Evolutionary conservation across 2,113 vertebrate species (phyloP), one percentile per base, ranked within the genome.

Genomic region (Phyllopteryx taeniolatus): DNA sequence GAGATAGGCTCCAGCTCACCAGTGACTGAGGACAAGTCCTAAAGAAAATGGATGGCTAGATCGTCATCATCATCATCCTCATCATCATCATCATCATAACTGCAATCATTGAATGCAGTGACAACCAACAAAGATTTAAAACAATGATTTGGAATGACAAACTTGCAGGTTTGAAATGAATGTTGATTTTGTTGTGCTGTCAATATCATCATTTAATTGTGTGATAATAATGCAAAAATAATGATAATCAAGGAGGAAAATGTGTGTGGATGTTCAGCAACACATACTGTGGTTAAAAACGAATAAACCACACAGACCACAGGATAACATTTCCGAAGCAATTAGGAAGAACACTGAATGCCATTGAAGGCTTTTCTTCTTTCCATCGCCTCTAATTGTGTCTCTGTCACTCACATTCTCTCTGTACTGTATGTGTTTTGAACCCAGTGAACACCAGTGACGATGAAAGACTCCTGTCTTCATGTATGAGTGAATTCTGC

Each of bases 401-500:
- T 57, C 3, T 31, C 56, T 31, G 22, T 59, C 56, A 59, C 46
- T 62, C 39, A 71, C 61, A 47, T 47, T 75, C 66, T 62, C 53
- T 74, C 44, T 80, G 46, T 69, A 6, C 44, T 80, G 46, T 69
- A 6, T 19, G 49, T 69, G 4, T 74, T 7, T 27, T 82, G 82
- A 85, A 83, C 80, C 53, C 67, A 0, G 68, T 81, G 71, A 87
- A 49, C 73, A 49, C 71, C 79, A 76, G 68, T 0, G 46, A 80
- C 63, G 74, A 87, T 81, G 73, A 83, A 84, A 87, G 63, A 8
- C 68, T 76, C 43, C 4, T 49, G 60, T 67, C 69, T 51, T 56
- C 46, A 59, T 73, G 42, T 75, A 49, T 71, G 62, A 79, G 60
- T 53, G 63, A 67, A 71, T 20, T 54, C 7, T 8, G 35, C 68